Conservation (phyloP, 1,140 invertebrate species). For the Galleria mellonella region DNA sequence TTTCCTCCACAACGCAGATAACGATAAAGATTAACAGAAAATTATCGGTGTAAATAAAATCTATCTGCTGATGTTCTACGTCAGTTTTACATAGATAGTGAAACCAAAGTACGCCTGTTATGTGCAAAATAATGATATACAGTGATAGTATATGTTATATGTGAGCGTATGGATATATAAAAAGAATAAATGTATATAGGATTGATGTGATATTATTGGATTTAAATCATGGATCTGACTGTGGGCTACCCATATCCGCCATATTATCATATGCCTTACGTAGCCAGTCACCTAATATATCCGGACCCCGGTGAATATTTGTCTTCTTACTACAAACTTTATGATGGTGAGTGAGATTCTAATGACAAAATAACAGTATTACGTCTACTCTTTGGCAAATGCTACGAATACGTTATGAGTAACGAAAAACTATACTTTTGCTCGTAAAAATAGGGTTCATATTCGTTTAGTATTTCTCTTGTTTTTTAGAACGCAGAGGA, state of each 20-base stretch:
- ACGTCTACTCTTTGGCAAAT: too few relatives aligned
- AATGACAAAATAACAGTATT: too few relatives aligned
- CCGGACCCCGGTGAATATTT: constrained; percentile 38
- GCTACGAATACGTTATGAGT: too few relatives aligned
- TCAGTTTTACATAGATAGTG: background rate
- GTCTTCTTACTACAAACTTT: constrained; percentile 44
- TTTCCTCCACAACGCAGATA: background rate
- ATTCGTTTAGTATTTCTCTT: too few relatives aligned
- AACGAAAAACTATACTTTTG: too few relatives aligned
- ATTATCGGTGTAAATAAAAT: background rate
- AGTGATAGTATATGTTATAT: background rate
- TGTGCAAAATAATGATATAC: background rate
- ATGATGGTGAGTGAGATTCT: constrained; percentile 45
- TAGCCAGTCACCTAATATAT: constrained; percentile 28
- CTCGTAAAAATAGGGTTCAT: too few relatives aligned
- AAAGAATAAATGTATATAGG: constrained; percentile 2
- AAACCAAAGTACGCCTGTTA: background rate
- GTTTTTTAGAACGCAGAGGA: too few relatives aligned
- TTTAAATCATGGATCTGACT: constrained; percentile 43
- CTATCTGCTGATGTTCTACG: background rate
- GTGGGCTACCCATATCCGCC: constrained; percentile 29
- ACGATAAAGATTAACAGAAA: constrained; percentile 3
- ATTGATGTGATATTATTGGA: constrained; percentile 22
- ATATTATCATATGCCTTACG: constrained; percentile 41
- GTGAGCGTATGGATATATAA: background rate